Evolutionary conservation across 2,888 invertebrate genomes (phyloP).

Genomic region (Ochropleura plecta): DNA sequence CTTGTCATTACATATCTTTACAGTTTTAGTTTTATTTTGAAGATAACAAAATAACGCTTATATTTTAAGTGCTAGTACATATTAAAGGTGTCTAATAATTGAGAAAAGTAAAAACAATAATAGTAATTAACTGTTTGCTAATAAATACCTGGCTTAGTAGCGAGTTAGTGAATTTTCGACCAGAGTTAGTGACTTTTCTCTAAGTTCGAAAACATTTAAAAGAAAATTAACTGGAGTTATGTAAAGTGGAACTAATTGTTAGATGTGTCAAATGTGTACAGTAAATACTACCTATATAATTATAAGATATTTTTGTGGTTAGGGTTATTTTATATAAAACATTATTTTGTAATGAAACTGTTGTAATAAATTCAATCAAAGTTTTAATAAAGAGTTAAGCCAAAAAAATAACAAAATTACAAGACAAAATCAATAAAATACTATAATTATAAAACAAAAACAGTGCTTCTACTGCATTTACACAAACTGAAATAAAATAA

Average conservation of each 20-base stretch:
- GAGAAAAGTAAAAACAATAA: background rate
- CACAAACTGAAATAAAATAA: no score
- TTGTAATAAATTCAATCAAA: background rate
- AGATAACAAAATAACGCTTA: no score
- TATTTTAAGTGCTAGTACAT: no score
- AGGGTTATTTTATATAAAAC: background rate
- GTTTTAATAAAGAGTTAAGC: background rate
- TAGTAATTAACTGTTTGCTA: background rate
- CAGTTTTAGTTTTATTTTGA: no score
- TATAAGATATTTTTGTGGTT: background rate
- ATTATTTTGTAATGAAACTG: background rate
- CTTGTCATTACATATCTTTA: no score
- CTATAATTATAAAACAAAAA: no score
- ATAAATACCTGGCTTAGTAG: background rate
- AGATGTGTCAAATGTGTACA: background rate
- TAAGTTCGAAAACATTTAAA: background rate
- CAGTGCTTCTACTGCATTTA: no score
- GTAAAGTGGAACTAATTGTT: slow-evolving; percentile 3
- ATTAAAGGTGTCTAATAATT: background rate
- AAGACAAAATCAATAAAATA: no score
- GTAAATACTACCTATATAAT: background rate
- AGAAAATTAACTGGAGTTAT: background rate
- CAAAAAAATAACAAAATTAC: background rate
- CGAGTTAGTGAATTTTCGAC: background rate
- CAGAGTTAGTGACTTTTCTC: slow-evolving; percentile 5